Conservation (phyloP, 2,113 vertebrate genomes). For the Neopipo cinnamomea region DNA sequence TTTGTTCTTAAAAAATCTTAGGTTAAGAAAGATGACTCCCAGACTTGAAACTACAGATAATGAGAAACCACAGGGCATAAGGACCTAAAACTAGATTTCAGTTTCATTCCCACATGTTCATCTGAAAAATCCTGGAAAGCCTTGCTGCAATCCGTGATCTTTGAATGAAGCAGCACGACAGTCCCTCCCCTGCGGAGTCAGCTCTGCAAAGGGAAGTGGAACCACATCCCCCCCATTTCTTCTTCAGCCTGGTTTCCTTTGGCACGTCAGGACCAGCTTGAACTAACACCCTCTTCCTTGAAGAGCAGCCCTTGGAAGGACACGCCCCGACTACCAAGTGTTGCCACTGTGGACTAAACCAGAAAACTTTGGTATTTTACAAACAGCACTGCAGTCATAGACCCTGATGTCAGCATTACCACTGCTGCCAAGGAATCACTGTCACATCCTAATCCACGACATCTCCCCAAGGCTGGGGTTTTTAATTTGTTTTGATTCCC, state of each 20-base stretch:
- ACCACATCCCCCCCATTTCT: background rate
- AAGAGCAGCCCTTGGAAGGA: background rate
- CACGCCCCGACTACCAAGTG: background rate
- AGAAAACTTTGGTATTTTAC: background rate
- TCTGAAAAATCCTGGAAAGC: background rate
- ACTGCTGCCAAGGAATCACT: background rate
- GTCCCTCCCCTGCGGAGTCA: background rate
- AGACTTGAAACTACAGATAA: background rate
- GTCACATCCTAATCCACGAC: background rate
- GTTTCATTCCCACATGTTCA: background rate
- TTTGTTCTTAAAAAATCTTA: background rate
- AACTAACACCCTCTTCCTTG: background rate
- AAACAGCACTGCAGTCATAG: background rate
- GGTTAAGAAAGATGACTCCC: background rate
- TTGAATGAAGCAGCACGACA: background rate
- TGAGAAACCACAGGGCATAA: rapidly evolving
- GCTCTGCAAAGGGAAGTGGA: background rate
- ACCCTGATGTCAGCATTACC: background rate
- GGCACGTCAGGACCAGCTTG: background rate
- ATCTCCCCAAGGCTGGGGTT: background rate
- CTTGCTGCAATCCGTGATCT: background rate
- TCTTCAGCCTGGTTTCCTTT: background rate
- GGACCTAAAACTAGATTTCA: background rate
- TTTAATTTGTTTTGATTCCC: background rate
- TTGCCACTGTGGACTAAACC: background rate